Evolutionary conservation across 1,140 invertebrate genomes (phyloP).

Genomic region (Bombus pyrosoma): DNA sequence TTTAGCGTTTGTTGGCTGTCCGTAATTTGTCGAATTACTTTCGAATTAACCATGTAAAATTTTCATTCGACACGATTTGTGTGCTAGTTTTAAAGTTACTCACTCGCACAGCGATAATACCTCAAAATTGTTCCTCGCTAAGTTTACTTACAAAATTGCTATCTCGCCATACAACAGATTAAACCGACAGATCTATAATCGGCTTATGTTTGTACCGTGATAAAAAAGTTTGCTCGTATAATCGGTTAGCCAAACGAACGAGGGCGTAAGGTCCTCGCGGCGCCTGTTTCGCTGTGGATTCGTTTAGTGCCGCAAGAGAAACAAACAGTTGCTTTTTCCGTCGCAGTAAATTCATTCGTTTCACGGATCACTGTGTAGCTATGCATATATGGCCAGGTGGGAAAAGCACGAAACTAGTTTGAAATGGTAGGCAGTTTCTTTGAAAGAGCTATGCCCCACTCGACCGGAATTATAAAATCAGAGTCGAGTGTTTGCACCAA

Average conservation of each 20-base stretch:
- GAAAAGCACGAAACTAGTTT: not conserved
- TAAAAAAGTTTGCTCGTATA: conserved; percentile 20
- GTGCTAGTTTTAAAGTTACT: not conserved
- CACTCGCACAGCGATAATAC: not conserved
- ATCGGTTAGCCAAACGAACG: conserved; percentile 28
- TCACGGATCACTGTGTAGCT: not conserved
- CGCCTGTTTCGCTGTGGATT: not conserved
- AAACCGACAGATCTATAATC: conserved; percentile 36
- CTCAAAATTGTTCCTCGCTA: not conserved
- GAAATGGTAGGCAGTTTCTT: not conserved
- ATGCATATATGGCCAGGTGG: not conserved
- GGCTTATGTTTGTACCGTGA: conserved; percentile 25
- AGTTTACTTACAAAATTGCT: not conserved
- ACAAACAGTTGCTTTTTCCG: not conserved
- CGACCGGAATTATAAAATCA: conserved; percentile 20
- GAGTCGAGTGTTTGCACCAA: conserved; percentile 11
- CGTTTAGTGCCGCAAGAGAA: not conserved
- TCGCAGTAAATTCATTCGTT: too few species aligned
- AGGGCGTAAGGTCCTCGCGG: not conserved
- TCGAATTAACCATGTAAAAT: not conserved
- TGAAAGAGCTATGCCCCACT: not conserved
- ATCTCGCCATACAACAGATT: not conserved
- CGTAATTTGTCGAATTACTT: not conserved
- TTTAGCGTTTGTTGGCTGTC: not conserved
- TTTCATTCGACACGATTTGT: not conserved